Percentiles rank a stretch among this genome's conserved stretches.
phyloP scores from a whole-genome alignment of 2,797 vertebrate species.

The Enteromius fasciolatus region DNA sequence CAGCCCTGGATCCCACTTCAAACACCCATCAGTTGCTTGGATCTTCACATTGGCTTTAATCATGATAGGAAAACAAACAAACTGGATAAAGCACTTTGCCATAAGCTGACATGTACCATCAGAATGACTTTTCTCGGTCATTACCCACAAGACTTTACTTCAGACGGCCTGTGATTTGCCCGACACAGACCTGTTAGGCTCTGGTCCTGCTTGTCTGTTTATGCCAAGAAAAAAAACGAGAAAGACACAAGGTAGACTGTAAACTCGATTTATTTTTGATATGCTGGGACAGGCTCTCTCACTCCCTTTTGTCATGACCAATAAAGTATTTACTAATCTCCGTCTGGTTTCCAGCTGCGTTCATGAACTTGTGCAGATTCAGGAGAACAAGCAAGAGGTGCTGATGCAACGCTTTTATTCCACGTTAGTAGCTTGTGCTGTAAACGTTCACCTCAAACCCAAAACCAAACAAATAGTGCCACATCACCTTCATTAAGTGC shows the following conservation, averaged over 20 bases:
- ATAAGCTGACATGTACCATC: background rate
- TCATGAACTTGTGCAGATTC: background rate
- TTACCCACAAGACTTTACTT: constrained; percentile 6
- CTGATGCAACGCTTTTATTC: background rate
- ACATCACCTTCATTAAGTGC: background rate
- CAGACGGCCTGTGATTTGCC: background rate
- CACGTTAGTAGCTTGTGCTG: background rate
- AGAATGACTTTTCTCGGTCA: background rate
- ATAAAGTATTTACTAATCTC: constrained; percentile 71
- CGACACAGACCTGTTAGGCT: background rate
- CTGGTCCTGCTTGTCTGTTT: background rate
- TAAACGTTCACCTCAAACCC: background rate
- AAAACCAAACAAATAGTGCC: background rate
- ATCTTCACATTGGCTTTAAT: constrained; percentile 10
- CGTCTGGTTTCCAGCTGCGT: background rate
- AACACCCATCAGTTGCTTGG: background rate
- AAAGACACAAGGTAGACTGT: constrained; percentile 48
- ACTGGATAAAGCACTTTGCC: background rate
- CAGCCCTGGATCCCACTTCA: background rate
- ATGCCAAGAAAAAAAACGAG: constrained; percentile 22
- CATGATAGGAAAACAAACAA: background rate
- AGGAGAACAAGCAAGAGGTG: background rate
- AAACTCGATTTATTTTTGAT: constrained; percentile 58
- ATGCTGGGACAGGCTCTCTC: constrained; percentile 48
- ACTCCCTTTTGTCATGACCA: constrained; percentile 61